Conservation (phyloP, 2,888 invertebrate genomes). For the Branchinecta sandiegonensis region DNA sequence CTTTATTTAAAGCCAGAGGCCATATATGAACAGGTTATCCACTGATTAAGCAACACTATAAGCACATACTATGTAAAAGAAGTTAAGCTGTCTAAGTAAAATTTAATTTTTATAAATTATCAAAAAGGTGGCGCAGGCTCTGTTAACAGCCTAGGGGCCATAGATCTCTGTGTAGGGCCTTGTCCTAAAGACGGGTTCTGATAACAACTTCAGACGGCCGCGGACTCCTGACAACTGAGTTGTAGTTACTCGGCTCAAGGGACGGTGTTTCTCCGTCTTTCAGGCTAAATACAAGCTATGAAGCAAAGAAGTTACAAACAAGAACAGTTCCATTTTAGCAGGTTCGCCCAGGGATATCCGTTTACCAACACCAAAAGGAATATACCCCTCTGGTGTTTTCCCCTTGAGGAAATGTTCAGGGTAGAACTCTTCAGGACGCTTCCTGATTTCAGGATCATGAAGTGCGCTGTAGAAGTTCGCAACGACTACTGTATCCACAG, state of each 20-base stretch:
- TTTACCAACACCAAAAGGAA: not conserved
- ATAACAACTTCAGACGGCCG: not conserved
- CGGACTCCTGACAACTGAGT: not conserved
- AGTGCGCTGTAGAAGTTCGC: constrained; percentile 10
- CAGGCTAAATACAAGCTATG: not conserved
- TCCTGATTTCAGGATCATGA: not conserved
- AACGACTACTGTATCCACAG: not conserved
- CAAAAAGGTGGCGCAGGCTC: no score
- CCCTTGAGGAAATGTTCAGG: constrained; percentile 19
- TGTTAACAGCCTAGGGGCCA: no score
- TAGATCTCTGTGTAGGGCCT: no score
- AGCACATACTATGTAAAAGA: no score
- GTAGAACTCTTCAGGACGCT: constrained; percentile 16
- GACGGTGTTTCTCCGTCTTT: not conserved
- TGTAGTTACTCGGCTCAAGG: not conserved
- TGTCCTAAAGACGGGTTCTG: not conserved
- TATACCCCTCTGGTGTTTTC: not conserved
- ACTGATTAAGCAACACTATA: no score
- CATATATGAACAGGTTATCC: no score
- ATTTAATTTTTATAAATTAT: no score
- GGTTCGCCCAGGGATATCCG: not conserved
- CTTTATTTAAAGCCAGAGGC: no score
- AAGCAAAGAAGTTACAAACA: not conserved
- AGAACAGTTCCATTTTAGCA: not conserved
- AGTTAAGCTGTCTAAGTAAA: no score